Evolutionary conservation across 2,888 invertebrate genomes (phyloP), one percentile per base, ranked within the genome.

Genomic region (Drosophila mulleri): DNA sequence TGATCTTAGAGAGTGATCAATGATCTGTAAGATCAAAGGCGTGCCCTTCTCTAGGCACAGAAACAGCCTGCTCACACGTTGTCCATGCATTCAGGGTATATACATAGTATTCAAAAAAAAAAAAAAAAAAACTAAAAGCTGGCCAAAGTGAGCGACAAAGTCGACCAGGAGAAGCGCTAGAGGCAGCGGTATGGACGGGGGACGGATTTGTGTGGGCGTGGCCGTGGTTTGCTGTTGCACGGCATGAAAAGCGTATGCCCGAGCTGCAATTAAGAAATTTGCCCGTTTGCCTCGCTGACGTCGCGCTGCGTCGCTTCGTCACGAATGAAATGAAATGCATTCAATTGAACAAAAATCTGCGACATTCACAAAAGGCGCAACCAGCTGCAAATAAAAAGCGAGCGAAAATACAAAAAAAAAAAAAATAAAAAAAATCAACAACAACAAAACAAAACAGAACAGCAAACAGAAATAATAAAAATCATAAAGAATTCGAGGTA

Each of bases 261-360:
- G 48, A 67, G 68, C 37, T 67, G 67, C 67, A 67, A 67, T 67
- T 67, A 67, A 67, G 67, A 67, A 67, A 67, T 67, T 67, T 67
- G 67, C 67, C 68, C 68, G 63, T 39, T 61, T 67, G 74, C 79
- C 64, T 56, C 50, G 37, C 53, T 65, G 69, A 12, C 48, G 48
- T 48, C 29, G 48, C 48, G 47, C 8, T 14, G 23, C 45, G 26
- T 5, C 64, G 29, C 58, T 32, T 77, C 82, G 80, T 76, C 76
- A 76, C 80, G 85, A 81, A 77, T 82, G 80, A 88, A 88, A 75
- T 82, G 87, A 81, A 82, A 85, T 77, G 88, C 88, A 83, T 85
- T 84, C 88, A 84, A 83, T 83, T 83, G 88, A 80, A 83, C 82
- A 61, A 70, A 75, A 71, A 72, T 72, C 68, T 61, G 66, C 54